Conservation (phyloP, 2,797 vertebrate genomes). For the Borostomias antarcticus region DNA sequence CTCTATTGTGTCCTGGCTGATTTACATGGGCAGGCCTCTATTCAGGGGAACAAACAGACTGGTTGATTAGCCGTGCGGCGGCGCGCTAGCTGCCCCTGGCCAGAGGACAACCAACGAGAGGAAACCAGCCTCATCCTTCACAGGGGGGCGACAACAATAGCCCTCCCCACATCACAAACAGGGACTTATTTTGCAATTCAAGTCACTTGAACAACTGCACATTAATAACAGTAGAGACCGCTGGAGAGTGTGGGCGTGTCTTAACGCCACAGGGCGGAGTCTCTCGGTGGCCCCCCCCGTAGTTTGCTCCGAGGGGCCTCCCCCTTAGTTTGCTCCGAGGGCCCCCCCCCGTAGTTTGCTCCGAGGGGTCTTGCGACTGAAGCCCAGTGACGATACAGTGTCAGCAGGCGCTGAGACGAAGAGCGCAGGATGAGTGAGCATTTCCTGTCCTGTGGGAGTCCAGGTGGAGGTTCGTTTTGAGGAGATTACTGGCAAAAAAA, state of each 20-base stretch:
- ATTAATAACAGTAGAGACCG: slow-evolving; percentile 31
- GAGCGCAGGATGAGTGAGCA: background rate
- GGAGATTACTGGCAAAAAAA: background rate
- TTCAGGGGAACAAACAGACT: slow-evolving; percentile 22
- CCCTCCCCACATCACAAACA: slow-evolving; percentile 21
- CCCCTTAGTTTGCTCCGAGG: no score
- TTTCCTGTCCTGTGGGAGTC: slow-evolving; percentile 3
- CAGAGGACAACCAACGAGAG: slow-evolving; percentile 42
- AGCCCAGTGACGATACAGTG: no score
- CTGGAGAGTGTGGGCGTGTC: background rate
- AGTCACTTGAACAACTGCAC: slow-evolving; percentile 31
- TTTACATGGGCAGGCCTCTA: slow-evolving; percentile 41
- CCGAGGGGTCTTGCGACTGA: no score
- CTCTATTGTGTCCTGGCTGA: slow-evolving; percentile 19
- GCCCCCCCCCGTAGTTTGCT: no score
- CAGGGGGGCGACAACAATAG: slow-evolving; percentile 34
- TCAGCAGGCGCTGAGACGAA: background rate
- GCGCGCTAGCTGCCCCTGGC: slow-evolving; percentile 32
- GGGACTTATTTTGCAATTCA: slow-evolving; percentile 41
- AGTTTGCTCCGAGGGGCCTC: slow-evolving; percentile 20
- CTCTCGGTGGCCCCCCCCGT: slow-evolving; percentile 22
- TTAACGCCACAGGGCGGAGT: slow-evolving; percentile 4
- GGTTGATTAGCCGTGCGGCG: slow-evolving; percentile 39
- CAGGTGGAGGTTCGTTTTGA: slow-evolving; percentile 5
- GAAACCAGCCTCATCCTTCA: slow-evolving; percentile 21